These are phyloP conservation scores for Belonocnema kinseyi DNA, from an alignment of 1,140 invertebrate species.

Conservation along the genomic window DNA sequence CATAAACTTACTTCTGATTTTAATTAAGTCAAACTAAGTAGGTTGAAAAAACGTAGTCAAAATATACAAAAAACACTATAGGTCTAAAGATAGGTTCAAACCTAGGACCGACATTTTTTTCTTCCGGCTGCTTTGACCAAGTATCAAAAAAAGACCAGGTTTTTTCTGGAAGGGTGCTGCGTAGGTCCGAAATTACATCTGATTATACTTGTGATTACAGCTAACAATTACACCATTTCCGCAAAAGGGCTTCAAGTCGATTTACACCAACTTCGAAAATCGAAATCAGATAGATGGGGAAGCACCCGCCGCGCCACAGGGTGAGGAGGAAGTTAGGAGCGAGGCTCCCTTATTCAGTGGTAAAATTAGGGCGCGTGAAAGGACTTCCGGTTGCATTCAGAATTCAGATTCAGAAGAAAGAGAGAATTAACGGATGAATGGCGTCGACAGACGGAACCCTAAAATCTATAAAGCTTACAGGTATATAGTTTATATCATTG, in stretches of 20 bases:
- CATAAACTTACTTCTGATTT: no score
- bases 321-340: constrained; percentile 26
- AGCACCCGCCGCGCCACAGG: not conserved
- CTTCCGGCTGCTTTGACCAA: no score
- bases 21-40: no score
- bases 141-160: no score
- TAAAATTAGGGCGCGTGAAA: constrained; percentile 68
- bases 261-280: constrained; percentile 9
- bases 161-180: no score
- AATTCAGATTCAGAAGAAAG: constrained; percentile 64
- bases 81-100: no score
- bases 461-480: constrained; percentile 28
- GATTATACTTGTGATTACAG: not conserved
- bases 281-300: not conserved
- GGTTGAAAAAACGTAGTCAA: no score
- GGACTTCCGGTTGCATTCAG: constrained; percentile 67
- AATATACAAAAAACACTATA: no score
- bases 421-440: constrained; percentile 66
- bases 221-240: constrained; percentile 5
- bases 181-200: no score
- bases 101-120: no score
- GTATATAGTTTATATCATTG: constrained; percentile 6
- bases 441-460: constrained; percentile 40
- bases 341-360: constrained; percentile 51
- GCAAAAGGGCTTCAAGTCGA: constrained; percentile 13